Percentiles rank a stretch among this genome's conserved stretches.
These are phyloP conservation scores for Macrosiphum euphorbiae DNA, from an alignment of 2,888 invertebrate genomes.

Conservation along the genomic window DNA sequence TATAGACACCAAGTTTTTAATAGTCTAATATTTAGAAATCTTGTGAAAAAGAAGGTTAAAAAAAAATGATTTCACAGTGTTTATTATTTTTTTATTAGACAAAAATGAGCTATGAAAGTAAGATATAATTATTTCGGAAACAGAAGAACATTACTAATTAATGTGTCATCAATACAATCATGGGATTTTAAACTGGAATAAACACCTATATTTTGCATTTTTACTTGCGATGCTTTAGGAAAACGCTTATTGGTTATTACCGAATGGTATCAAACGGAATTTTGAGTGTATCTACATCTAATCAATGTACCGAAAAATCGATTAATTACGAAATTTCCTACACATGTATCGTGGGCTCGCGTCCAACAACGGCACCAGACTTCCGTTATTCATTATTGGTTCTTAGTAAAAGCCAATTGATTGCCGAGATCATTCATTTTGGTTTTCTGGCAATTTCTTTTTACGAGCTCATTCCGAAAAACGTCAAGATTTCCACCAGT, in stretches of 20 bases:
- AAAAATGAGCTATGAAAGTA: background rate
- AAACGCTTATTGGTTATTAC: background rate
- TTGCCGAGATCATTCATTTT: slow-evolving; percentile 38
- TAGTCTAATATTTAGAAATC: background rate
- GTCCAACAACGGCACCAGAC: slow-evolving; percentile 13
- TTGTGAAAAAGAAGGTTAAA: background rate
- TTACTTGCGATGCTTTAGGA: background rate
- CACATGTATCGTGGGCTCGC: background rate
- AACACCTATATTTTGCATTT: background rate
- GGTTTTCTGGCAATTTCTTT: slow-evolving; percentile 40
- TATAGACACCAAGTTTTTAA: background rate
- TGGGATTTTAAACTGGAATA: background rate
- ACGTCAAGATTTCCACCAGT: slow-evolving; percentile 4
- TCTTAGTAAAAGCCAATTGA: slow-evolving; percentile 35
- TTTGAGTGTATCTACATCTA: background rate
- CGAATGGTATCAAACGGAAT: background rate
- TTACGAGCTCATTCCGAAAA: slow-evolving; percentile 46
- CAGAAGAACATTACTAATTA: background rate
- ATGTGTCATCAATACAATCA: background rate
- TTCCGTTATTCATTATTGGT: slow-evolving; percentile 33
- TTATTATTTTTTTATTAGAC: no score
- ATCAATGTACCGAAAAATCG: background rate
- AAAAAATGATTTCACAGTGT: background rate
- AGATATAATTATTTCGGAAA: background rate
- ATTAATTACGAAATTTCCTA: background rate